These are phyloP conservation scores for Zhuqinia jingwanae DNA, from an alignment of 2,888 invertebrate genomes.

Conservation along the genomic window DNA sequence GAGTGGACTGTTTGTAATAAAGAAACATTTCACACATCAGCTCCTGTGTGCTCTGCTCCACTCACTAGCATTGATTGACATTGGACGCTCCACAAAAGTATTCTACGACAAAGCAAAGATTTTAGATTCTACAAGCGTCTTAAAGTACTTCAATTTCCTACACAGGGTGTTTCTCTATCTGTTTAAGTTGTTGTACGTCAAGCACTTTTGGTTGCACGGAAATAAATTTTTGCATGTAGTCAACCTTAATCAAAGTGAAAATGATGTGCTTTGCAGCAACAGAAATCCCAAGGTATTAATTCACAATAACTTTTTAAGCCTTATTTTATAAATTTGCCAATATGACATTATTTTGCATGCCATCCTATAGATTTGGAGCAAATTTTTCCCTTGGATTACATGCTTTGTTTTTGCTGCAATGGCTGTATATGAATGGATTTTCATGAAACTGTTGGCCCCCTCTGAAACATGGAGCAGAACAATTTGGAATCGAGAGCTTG, in stretches of 20 bases:
- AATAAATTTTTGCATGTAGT: no score
- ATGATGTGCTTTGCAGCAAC: no score
- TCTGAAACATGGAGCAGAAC: background rate
- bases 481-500: slow-evolving; percentile 30
- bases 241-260: no score
- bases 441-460: background rate
- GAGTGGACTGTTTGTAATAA: background rate
- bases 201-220: no score
- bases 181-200: no score
- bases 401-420: slow-evolving; percentile 20
- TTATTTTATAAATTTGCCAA: background rate
- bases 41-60: background rate
- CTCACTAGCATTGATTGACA: background rate
- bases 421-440: background rate
- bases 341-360: background rate
- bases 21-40: background rate
- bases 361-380: background rate
- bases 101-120: no score
- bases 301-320: background rate
- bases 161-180: no score
- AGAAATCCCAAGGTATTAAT: no score
- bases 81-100: background rate
- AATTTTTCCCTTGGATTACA: background rate
- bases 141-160: no score
- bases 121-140: no score